These are phyloP conservation scores for Planococcus citri DNA, from an alignment of 1,140 invertebrate genomes.

Conservation along the genomic window DNA sequence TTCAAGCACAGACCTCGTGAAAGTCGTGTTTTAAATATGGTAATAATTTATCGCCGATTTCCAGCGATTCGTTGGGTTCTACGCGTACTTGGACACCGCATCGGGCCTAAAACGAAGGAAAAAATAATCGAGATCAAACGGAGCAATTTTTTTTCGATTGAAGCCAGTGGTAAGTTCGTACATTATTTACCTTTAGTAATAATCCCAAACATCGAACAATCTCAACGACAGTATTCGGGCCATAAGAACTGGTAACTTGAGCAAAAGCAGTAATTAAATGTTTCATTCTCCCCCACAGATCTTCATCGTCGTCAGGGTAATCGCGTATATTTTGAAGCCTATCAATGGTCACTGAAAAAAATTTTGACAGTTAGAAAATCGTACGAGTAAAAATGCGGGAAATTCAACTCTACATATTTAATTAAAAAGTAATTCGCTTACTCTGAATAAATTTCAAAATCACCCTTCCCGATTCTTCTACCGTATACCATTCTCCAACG, in stretches of 20 bases:
- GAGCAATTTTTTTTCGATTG: too few species aligned
- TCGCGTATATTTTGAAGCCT: too few species aligned
- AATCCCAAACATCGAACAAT: constrained; percentile 2
- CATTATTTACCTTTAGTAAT: not conserved
- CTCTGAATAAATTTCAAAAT: constrained; percentile 10
- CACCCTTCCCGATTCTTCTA: not conserved
- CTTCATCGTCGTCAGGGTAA: not conserved
- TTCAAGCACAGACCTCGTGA: not conserved
- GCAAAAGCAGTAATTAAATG: not conserved
- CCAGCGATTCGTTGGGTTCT: not conserved
- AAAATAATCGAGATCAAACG: too few species aligned
- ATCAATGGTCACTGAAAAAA: too few species aligned
- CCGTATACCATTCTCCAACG: not conserved
- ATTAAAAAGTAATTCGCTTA: not conserved
- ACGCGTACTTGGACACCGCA: too few species aligned
- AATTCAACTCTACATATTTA: too few species aligned
- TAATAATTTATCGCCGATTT: not conserved
- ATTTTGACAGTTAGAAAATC: too few species aligned
- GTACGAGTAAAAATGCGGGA: too few species aligned
- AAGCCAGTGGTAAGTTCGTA: too few species aligned
- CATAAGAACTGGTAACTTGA: not conserved
- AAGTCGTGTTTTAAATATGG: not conserved
- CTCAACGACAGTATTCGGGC: not conserved
- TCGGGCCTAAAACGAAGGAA: too few species aligned
- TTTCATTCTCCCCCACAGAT: not conserved